Conservation (phyloP, 2,797 vertebrate genomes). For the Cyprinella venusta region DNA sequence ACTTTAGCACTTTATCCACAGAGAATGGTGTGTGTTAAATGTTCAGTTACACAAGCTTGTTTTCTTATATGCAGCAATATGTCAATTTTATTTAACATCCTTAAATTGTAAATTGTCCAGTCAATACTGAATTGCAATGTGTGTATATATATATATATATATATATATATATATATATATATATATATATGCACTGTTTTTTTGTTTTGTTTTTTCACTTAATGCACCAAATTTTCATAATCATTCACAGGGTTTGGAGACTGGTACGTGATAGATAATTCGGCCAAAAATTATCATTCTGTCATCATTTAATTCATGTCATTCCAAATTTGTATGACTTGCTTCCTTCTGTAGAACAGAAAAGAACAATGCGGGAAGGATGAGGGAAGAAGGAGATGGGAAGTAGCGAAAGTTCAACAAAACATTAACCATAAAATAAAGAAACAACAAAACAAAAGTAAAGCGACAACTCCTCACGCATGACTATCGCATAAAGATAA, state of each 20-base stretch:
- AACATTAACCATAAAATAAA: too few relatives aligned
- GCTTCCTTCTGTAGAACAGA: neutral
- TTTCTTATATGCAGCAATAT: neutral
- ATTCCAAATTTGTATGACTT: neutral
- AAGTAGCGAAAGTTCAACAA: too few relatives aligned
- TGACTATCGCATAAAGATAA: too few relatives aligned
- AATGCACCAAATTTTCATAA: too few relatives aligned
- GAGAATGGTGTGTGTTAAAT: neutral
- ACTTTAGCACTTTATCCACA: constrained; percentile 2
- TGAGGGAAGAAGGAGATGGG: too few relatives aligned
- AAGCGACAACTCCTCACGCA: too few relatives aligned
- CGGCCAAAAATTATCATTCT: neutral
- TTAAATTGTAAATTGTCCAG: neutral
- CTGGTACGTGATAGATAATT: neutral
- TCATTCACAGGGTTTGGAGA: neutral
- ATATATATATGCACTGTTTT: neutral
- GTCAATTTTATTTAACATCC: neutral
- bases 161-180: too few relatives aligned
- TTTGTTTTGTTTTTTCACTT: too few relatives aligned
- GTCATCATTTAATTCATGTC: neutral
- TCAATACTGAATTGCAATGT: neutral
- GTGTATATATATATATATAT: too few relatives aligned
- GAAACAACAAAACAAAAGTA: too few relatives aligned
- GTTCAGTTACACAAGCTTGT: neutral
- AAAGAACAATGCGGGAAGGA: neutral